A percentile compares a stretch with the other conserved stretches of the same genome.
Conservation (phyloP, 2,113 vertebrate genomes). For the Sylvietta virens region DNA sequence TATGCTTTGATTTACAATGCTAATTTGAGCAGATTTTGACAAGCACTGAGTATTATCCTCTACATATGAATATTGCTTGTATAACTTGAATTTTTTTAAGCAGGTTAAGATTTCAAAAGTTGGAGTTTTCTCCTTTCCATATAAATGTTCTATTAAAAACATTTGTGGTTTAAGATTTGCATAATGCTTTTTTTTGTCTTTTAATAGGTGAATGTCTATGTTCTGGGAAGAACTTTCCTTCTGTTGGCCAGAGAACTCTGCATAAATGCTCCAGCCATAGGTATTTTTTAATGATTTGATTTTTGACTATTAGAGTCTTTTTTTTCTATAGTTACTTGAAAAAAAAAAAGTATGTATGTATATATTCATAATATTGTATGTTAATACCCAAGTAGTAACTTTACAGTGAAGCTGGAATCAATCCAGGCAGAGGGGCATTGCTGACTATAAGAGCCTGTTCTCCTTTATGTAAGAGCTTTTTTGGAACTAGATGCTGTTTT, state of each 20-base stretch:
- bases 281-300: slow-evolving; percentile 67
- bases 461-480: background rate
- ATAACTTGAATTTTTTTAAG: background rate
- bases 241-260: slow-evolving; percentile 91
- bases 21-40: background rate
- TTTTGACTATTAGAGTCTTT: background rate
- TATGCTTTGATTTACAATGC: background rate
- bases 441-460: background rate
- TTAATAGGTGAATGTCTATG: slow-evolving; percentile 91
- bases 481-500: background rate
- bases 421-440: background rate
- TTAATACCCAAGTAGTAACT: background rate
- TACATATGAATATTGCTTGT: background rate
- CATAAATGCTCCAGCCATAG: slow-evolving; percentile 96
- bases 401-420: background rate
- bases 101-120: background rate
- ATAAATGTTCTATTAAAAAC: slow-evolving; percentile 2
- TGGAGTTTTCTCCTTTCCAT: background rate
- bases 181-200: background rate
- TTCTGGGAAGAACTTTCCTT: slow-evolving; percentile 92
- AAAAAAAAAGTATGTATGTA: background rate
- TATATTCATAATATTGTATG: background rate
- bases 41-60: background rate
- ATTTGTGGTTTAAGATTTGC: slow-evolving; percentile 9
- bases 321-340: background rate